Base-by-base conservation (phyloP, 2,113 vertebrate species). In the Alouatta palliata region DNA sequence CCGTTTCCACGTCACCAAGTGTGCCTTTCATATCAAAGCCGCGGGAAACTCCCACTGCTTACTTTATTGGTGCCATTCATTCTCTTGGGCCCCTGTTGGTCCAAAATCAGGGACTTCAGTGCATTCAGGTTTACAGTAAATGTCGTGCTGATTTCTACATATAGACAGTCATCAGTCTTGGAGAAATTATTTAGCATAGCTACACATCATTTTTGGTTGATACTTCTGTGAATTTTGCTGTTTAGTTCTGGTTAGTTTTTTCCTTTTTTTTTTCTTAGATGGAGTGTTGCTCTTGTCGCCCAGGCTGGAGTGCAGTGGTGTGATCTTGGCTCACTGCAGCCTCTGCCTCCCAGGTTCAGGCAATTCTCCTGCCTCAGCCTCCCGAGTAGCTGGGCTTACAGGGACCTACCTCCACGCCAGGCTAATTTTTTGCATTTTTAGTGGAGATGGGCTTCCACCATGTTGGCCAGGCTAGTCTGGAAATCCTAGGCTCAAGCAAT, bases 81-180 rank as follows among this genome's bases (percentile, higher is more conserved):
- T 13, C 35, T n/a, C 56, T 8, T 32, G 89, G 68, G 58, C 5
- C 30, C 25, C 6, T 1, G 19, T 17, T 0, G 1, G 30, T 40
- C 30, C 16, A 14, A 6, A 68, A 25, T 30, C 5, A 71, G 49
- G 40, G 35, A 5, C 23, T 54, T 37, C 0, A 1, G 37, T 11
- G 30, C 10, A 0, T 3, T 20, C 4, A 40, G 27, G 23, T 47
- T 58, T 4, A 23, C 19, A 47, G 32, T 25, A 3, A 2, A 2
- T 7, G 37, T 84, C 16, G 32, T 16, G 1, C 2, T 25, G 5
- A 30, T 30, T 27, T 45, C 82, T 64, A 37, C 20, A 3, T 4
- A 0, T 0, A 3, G 77, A n/a, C 17, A 3, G 9, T 9, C 9
- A 4, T 25, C 27, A 27, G 17, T 32, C 40, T 6, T 76, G 43